Base-by-base conservation (phyloP, 2,797 vertebrate species). In the Xenops minutus region DNA sequence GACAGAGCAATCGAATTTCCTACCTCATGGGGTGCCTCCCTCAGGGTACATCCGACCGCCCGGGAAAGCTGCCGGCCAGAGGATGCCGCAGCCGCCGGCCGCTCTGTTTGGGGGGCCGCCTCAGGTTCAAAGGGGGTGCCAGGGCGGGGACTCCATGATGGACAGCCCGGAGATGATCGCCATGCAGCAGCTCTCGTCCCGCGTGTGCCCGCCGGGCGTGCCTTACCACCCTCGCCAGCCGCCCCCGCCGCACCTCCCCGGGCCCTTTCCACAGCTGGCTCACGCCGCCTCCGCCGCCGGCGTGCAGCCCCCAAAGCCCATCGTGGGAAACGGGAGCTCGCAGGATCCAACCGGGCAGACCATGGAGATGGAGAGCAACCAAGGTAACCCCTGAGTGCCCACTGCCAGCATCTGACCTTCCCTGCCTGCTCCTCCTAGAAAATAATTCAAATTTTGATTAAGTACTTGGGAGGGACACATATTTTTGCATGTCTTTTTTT, bases 121-220 rank as follows among this genome's bases (percentile, higher is more conserved):
- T 62, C 97, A 97, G 62, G 88, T 96, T 59, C 97, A 95, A 4
- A 95, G 97, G 71, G 98, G 97, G 22, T 93, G 92, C 44, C 98
- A 96, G 46, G 96, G 98, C 0, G 98, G 98, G 67, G 98, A 99
- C 87, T 99, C 99, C 82, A 99, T 99, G 99, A 98, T 99, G 98
- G 99, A 99, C 97, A 99, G 99, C 97, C 99, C 99, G 0, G 99
- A 99, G 98, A 99, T 99, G 99, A 98, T 99, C 16, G 99, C 99
- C 95, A 98, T 99, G 98, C 99, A 99, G 98, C 99, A 99, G 98
- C 98, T 99, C 81, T 99, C 99, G 0, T 99, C 99, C 73, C 98
- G 99, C 0, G 99, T 98, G 69, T 98, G 98, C 97, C 98, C 98
- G 17, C 98, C 98, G 26, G 97, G 98, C 14, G 97, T 97, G 97